Conservation (phyloP, 2,888 invertebrate genomes). For the Argyresthia albistria region DNA sequence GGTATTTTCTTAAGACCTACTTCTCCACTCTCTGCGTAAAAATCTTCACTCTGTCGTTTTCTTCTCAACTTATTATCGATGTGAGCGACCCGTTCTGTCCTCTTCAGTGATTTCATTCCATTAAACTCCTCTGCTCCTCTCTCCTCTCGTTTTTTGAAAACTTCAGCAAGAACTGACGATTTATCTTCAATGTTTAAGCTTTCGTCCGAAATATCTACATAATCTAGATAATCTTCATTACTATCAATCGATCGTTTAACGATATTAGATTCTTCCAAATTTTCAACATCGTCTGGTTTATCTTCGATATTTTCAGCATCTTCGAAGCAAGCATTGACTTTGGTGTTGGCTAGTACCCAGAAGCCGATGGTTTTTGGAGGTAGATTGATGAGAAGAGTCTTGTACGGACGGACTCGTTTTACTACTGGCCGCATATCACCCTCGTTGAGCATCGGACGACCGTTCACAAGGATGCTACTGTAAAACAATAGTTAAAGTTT, state of each 20-base stretch:
- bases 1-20: too few relatives aligned
- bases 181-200: constrained; percentile 10
- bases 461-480: constrained; percentile 77
- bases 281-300: not conserved
- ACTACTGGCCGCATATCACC: constrained; percentile 71
- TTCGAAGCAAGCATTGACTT: constrained; percentile 68
- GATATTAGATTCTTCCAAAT: not conserved
- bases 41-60: constrained; percentile 16
- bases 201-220: constrained; percentile 18
- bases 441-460: constrained; percentile 69
- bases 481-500: constrained; percentile 12
- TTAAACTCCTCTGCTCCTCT: constrained; percentile 32
- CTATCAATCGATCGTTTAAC: not conserved
- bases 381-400: constrained; percentile 69
- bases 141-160: constrained; percentile 14
- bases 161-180: not conserved
- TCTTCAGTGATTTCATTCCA: constrained; percentile 20
- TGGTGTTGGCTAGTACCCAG: constrained; percentile 80
- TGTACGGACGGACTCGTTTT: constrained; percentile 59
- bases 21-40: not conserved
- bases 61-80: not conserved
- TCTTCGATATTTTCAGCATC: constrained; percentile 1
- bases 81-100: constrained; percentile 11
- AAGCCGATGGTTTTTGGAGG: constrained; percentile 81
- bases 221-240: not conserved